Percentiles rank a stretch among this genome's conserved stretches.
Conservation (phyloP, 2,113 vertebrate species). For the Dromas ardeola region DNA sequence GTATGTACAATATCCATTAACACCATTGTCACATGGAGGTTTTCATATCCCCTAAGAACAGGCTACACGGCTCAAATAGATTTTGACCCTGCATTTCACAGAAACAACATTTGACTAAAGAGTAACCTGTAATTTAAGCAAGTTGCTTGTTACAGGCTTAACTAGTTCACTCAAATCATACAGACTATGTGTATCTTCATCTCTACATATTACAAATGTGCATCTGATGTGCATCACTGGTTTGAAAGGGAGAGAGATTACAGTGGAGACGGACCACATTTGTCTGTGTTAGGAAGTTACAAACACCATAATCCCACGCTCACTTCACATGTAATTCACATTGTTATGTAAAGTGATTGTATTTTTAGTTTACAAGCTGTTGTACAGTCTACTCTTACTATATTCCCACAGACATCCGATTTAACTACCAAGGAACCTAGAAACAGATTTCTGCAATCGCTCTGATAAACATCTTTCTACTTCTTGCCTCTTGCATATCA, state of each 20-base stretch:
- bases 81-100: background rate
- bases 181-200: background rate
- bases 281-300: background rate
- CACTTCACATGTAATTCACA: background rate
- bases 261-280: background rate
- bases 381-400: background rate
- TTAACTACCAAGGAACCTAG: background rate
- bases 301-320: background rate
- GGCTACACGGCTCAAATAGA: background rate
- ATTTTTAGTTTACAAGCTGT: background rate
- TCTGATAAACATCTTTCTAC: background rate
- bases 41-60: background rate
- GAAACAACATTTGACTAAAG: background rate
- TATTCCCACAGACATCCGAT: background rate
- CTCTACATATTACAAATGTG: background rate
- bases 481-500: background rate
- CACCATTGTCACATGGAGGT: background rate
- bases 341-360: background rate
- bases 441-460: background rate
- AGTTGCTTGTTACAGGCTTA: background rate
- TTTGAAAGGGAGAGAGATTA: background rate
- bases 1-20: background rate
- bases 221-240: background rate
- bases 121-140: background rate
- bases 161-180: background rate